Evolutionary conservation across 2,113 vertebrate genomes (phyloP).

Genomic region (Tragelaphus strepsiceros): DNA sequence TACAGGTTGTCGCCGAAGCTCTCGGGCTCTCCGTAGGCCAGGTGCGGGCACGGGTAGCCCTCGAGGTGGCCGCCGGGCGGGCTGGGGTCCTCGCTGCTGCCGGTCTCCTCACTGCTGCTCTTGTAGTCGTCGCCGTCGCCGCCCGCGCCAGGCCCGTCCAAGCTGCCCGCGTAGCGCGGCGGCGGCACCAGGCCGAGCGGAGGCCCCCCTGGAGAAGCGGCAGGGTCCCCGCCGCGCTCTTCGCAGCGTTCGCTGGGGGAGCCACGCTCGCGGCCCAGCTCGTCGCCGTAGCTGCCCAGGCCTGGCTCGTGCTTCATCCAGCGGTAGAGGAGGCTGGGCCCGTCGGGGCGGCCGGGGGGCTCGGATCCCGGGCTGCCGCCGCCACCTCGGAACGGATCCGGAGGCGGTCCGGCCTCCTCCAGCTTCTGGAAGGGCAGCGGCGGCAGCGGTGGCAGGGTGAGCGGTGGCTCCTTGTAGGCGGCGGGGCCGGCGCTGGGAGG

Average conservation of each 20-base stretch:
- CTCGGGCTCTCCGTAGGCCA: slow-evolving; percentile 93
- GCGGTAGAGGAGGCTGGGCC: slow-evolving; percentile 85
- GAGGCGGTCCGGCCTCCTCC: slow-evolving; percentile 68
- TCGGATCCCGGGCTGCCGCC: slow-evolving; percentile 81
- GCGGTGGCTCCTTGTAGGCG: slow-evolving; percentile 82
- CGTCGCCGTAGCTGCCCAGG: slow-evolving; percentile 87
- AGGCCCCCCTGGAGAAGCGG: slow-evolving; percentile 66
- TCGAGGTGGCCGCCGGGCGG: slow-evolving; percentile 86
- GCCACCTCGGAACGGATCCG: slow-evolving; percentile 74
- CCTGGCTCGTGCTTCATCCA: slow-evolving; percentile 97
- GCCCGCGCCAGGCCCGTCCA: slow-evolving; percentile 79
- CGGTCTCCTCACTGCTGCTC: slow-evolving; percentile 95
- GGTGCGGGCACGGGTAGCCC: slow-evolving; percentile 88
- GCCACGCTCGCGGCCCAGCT: slow-evolving; percentile 82
- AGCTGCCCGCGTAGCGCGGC: slow-evolving; percentile 79
- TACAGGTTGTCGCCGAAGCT: slow-evolving; percentile 98
- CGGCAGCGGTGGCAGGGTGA: slow-evolving; percentile 63
- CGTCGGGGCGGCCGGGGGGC: slow-evolving; percentile 85
- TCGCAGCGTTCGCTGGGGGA: slow-evolving; percentile 62
- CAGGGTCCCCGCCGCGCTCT: slow-evolving; percentile 66
- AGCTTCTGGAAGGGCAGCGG: slow-evolving; percentile 69
- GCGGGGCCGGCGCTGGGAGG: slow-evolving; percentile 74
- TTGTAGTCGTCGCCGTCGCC: slow-evolving; percentile 87
- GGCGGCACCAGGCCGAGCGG: slow-evolving; percentile 74
- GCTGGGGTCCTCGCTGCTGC: slow-evolving; percentile 94